These are phyloP conservation scores for Apis cerana DNA, from an alignment of 1,140 invertebrate species.

Conservation along the genomic window DNA sequence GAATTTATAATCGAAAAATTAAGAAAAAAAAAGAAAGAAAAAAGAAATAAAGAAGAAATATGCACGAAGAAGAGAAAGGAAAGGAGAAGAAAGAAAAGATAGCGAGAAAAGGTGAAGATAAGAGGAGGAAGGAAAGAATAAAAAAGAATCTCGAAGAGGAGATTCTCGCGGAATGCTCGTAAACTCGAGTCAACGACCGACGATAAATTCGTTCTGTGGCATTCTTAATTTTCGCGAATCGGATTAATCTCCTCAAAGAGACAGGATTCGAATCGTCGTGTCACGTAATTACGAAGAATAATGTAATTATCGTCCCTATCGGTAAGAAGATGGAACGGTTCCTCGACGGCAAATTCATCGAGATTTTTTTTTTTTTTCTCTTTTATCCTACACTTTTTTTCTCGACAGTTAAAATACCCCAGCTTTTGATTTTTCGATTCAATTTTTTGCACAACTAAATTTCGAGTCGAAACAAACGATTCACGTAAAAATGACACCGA, in stretches of 20 bases:
- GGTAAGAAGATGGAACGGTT: background rate
- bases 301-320: background rate
- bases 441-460: too few species aligned
- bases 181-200: background rate
- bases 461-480: too few species aligned
- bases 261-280: background rate
- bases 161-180: background rate
- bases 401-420: too few species aligned
- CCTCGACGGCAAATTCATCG: background rate
- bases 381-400: too few species aligned
- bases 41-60: too few species aligned
- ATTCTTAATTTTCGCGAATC: constrained; percentile 24
- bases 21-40: background rate
- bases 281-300: background rate
- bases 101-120: background rate
- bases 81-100: background rate
- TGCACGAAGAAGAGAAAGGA: background rate
- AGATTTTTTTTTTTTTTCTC: background rate
- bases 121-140: background rate
- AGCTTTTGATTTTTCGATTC: too few species aligned
- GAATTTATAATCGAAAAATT: background rate
- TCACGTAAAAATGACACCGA: too few species aligned
- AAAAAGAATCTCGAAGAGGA: background rate
- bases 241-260: constrained; percentile 27
- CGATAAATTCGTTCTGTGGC: constrained; percentile 13